Percentiles rank a stretch among this genome's conserved stretches.
phyloP scores from a whole-genome alignment of 1,140 invertebrate species.

The Anastrepha obliqua region DNA sequence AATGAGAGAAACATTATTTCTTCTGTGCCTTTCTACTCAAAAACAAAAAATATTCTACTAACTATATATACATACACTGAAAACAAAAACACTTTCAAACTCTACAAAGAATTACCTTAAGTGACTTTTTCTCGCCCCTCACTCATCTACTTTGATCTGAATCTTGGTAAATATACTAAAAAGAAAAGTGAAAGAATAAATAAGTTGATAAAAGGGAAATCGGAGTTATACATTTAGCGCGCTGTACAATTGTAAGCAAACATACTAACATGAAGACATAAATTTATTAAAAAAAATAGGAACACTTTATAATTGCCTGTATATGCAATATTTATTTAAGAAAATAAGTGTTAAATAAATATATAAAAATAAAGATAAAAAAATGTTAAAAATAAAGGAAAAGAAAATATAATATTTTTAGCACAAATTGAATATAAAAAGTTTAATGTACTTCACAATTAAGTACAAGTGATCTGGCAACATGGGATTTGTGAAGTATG shows the following conservation, averaged over 20 bases:
- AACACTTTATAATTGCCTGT: not conserved
- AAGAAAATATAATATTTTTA: too few relatives aligned
- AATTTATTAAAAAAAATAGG: not conserved
- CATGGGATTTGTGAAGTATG: too few relatives aligned
- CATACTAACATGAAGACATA: not conserved
- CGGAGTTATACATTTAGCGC: not conserved
- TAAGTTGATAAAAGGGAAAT: not conserved
- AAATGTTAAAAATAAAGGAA: not conserved
- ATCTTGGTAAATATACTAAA: not conserved
- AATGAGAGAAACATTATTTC: constrained; percentile 51
- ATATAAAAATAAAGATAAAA: not conserved
- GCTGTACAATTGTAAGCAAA: not conserved
- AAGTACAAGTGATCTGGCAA: too few relatives aligned
- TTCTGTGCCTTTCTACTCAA: constrained; percentile 55
- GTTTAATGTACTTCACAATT: too few relatives aligned
- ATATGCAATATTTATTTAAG: not conserved
- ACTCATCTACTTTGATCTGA: constrained; percentile 12
- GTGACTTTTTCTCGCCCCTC: constrained; percentile 16
- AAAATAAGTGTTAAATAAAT: not conserved
- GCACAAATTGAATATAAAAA: too few relatives aligned
- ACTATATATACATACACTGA: constrained; percentile 15
- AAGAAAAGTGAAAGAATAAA: not conserved
- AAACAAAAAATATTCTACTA: not conserved
- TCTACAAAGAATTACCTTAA: constrained; percentile 44
- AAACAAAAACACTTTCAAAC: constrained; percentile 20